A percentile compares a stretch with the other conserved stretches of the same genome.
These are phyloP conservation scores for Micromussa lordhowensis DNA, from an alignment of 92 coral and sea anemone species.

Conservation along the genomic window DNA sequence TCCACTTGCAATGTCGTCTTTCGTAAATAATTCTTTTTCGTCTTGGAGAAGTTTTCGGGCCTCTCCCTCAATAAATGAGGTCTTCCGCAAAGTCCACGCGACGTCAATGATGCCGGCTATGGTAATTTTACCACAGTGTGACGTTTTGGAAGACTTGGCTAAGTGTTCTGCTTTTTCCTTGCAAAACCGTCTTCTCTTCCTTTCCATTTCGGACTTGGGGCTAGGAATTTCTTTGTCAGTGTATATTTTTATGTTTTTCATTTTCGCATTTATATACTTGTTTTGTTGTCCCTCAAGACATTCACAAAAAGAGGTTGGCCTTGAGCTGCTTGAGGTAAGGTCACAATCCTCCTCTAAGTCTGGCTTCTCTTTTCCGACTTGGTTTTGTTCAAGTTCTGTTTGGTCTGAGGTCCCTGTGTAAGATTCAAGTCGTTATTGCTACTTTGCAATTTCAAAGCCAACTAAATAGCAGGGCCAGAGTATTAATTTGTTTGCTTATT, in stretches of 20 bases:
- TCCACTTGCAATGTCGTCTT: not conserved
- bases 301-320: not conserved
- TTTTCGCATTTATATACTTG: constrained; percentile 18
- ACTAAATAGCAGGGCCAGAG: no score
- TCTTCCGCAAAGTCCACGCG: constrained; percentile 51
- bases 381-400: no score
- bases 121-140: constrained; percentile 7
- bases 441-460: no score
- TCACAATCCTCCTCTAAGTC: no score
- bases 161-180: constrained; percentile 43
- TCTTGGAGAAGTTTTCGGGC: constrained; percentile 22
- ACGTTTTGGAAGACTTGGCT: constrained; percentile 14
- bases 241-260: constrained; percentile 13
- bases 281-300: constrained; percentile 8
- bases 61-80: constrained; percentile 33
- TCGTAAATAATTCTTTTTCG: constrained; percentile 18
- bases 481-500: no score
- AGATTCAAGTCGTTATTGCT: no score
- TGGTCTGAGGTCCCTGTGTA: no score
- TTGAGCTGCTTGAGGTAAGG: not conserved
- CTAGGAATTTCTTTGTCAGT: constrained; percentile 11
- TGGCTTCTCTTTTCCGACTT: no score
- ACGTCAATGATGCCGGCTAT: constrained; percentile 50
- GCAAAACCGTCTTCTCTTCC: constrained; percentile 39
- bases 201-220: not conserved